phyloP scores from a whole-genome alignment of 2,888 invertebrate genomes.

The Leucoptera coffeella region DNA sequence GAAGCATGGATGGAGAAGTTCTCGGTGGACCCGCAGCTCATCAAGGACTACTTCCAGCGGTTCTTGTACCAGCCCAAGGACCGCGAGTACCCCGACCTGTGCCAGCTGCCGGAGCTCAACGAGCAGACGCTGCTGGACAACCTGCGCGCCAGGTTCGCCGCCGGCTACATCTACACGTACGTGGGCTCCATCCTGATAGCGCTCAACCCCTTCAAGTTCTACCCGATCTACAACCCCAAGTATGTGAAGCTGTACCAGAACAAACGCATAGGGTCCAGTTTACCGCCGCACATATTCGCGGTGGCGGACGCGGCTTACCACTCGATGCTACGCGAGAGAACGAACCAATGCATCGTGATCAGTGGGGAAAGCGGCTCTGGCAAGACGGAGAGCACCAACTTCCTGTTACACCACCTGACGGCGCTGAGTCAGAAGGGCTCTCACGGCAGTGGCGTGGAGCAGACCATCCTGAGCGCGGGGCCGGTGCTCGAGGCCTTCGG shows the following conservation, averaged over 20 bases:
- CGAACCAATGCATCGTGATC: constrained; percentile 90
- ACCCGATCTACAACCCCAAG: constrained; percentile 96
- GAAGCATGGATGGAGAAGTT: constrained; percentile 83
- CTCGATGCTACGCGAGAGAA: constrained; percentile 85
- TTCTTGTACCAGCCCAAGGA: constrained; percentile 89
- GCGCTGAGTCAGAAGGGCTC: constrained; percentile 92
- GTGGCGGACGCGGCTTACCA: constrained; percentile 92
- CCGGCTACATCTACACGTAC: constrained; percentile 93
- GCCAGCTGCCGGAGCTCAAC: constrained; percentile 91
- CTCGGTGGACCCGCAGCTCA: constrained; percentile 84
- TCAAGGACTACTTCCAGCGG: constrained; percentile 86
- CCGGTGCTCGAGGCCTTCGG: constrained; percentile 97
- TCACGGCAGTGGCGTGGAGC: constrained; percentile 93
- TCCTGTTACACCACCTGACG: constrained; percentile 89
- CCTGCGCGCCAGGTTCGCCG: constrained; percentile 79
- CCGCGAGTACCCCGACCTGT: constrained; percentile 91
- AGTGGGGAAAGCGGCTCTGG: constrained; percentile 94
- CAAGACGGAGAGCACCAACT: constrained; percentile 95
- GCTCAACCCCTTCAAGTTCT: constrained; percentile 90
- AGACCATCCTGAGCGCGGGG: constrained; percentile 91
- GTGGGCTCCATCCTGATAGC: constrained; percentile 94
- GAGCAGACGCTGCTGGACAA: constrained; percentile 90
- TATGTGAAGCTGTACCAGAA: constrained; percentile 95
- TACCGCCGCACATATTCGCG: constrained; percentile 96
- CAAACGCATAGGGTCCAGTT: constrained; percentile 80